Percentiles rank a stretch among this genome's conserved stretches.
These are phyloP conservation scores for Tenualosa ilisha DNA, from an alignment of 2,797 vertebrate species.

Conservation along the genomic window DNA sequence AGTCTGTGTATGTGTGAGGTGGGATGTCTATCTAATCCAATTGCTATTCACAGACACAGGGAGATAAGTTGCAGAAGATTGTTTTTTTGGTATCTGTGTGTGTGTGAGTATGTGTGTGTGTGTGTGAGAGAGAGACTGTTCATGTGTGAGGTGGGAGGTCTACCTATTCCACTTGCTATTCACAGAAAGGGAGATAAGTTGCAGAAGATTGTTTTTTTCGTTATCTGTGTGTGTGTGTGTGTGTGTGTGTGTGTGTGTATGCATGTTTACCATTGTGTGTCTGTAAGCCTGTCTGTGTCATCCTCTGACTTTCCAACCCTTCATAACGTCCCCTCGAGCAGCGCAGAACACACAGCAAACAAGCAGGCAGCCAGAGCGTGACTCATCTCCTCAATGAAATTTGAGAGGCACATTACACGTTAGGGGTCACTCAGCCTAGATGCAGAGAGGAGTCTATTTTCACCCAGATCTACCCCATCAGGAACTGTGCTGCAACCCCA, in stretches of 20 bases:
- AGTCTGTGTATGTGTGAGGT: not conserved
- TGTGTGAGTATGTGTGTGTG: not conserved
- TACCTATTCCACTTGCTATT: not conserved
- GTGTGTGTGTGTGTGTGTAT: not conserved
- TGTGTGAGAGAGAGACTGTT: not conserved
- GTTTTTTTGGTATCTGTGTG: not conserved
- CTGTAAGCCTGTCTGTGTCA: not conserved
- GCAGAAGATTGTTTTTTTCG: not conserved
- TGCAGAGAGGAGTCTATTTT: too few species aligned
- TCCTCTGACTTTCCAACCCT: not conserved
- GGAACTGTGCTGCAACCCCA: not conserved
- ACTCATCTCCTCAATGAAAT: not conserved
- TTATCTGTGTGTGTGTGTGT: not conserved
- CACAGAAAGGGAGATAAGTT: not conserved
- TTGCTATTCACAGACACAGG: too few species aligned
- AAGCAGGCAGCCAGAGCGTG: not conserved
- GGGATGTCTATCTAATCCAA: not conserved
- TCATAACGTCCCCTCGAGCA: not conserved
- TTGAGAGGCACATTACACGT: too few species aligned
- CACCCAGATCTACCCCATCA: not conserved
- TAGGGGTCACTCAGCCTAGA: too few species aligned
- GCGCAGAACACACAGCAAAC: not conserved
- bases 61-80: not conserved
- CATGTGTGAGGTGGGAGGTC: not conserved
- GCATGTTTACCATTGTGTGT: not conserved